Evolutionary conservation across 2,888 invertebrate genomes (phyloP), one percentile per base, ranked within the genome.

Genomic region (Norana najaformis): DNA sequence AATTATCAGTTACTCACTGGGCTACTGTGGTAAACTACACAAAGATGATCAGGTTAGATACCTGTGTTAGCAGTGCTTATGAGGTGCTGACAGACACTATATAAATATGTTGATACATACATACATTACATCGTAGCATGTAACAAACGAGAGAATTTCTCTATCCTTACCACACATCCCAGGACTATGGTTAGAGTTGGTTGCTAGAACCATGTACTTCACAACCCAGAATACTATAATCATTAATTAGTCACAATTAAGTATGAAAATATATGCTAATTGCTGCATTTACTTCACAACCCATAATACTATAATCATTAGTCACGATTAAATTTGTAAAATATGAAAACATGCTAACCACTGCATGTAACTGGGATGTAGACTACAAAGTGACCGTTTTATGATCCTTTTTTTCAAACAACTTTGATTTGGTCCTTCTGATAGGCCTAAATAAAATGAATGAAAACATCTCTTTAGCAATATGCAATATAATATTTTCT

Each of bases 321-420:
- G 8, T 69, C n/a, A n/a, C 69, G n/a, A 69, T 69, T 69, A 69
- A 69, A n/a, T n/a, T 5, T 4, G 69, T 69, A 30, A n/a, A 69
- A n/a, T 69, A 69, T 69, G 11, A 69, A 69, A 69, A 69, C 30
- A n/a, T 69, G 69, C 69, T 69, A 69, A 69, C 69, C 69, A 23
- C 23, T 47, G 20, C 23, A 1, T 69, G 69, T 69, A n/a, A 69
- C 11, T 69, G 69, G 69, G 4, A 85, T 23, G 23, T 37, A 85
- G 85, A 36, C 85, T 85, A 85, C 85, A 85, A 37, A 1, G 85
- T 37, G 37, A 85, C 34, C 20, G 85, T n/a, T 85, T 37, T 85
- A 23, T 85, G 85, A 85, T 37, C 85, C 37, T 85, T 85, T 23
- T 85, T 85, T 37, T 85, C 85, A 85, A 85, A 85, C 37, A 85